Conservation (phyloP, 2,797 vertebrate genomes). For the Orientallactaga sibirica region DNA sequence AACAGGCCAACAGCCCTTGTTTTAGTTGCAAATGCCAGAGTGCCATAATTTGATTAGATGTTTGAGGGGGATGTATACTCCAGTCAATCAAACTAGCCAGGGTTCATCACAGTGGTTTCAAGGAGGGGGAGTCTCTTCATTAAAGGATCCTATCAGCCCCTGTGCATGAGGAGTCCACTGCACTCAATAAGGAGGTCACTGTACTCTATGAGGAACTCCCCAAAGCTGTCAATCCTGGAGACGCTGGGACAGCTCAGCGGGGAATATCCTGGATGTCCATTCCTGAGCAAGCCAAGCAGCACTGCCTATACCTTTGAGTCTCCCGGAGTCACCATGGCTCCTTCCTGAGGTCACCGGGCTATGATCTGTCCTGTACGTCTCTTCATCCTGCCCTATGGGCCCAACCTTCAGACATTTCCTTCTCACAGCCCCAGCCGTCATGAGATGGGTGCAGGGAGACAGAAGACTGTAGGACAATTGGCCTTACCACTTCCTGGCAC, state of each 20-base stretch:
- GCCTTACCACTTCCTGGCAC: not conserved
- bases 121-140: not conserved
- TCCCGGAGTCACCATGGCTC: not conserved
- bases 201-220: not conserved
- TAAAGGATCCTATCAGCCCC: not conserved
- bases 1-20: not conserved
- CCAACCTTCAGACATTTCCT: not conserved
- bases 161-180: not conserved
- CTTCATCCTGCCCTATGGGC: not conserved
- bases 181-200: too few relatives aligned
- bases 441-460: not conserved
- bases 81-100: not conserved
- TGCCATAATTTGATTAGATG: not conserved
- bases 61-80: not conserved
- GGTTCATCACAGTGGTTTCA: not conserved
- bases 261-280: not conserved
- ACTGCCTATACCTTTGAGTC: not conserved
- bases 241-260: not conserved
- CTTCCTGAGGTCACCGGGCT: not conserved
- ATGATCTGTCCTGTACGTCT: not conserved
- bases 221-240: not conserved
- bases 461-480: not conserved
- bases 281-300: not conserved
- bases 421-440: not conserved
- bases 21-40: not conserved